These are phyloP conservation scores for Sphaerophoria rueppellii DNA, from an alignment of 2,888 invertebrate genomes.

Conservation along the genomic window DNA sequence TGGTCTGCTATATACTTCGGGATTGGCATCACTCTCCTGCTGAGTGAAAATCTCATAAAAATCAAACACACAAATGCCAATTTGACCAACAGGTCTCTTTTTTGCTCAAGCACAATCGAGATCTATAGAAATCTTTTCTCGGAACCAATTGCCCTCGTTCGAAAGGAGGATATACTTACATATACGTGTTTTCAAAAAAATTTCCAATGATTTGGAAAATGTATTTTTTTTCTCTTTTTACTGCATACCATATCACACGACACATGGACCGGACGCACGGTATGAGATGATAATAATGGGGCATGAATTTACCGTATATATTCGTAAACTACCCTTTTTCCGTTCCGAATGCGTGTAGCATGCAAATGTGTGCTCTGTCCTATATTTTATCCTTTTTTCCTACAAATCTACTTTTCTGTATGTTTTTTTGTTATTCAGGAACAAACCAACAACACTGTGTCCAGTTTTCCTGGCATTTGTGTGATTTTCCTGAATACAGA, in stretches of 20 bases:
- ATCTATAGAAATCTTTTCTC: not conserved
- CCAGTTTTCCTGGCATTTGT: conserved; percentile 26
- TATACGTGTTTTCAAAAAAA: conserved; percentile 6
- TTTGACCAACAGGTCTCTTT: conserved; percentile 69
- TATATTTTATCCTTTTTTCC: conserved; percentile 35
- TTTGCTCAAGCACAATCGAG: not conserved
- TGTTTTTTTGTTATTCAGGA: conserved; percentile 1
- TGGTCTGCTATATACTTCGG: conserved; percentile 13
- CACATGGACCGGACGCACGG: conserved; percentile 2
- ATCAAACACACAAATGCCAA: conserved; percentile 57
- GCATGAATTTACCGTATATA: conserved; percentile 33
- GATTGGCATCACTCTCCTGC: conserved; percentile 55
- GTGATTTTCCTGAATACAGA: conserved; percentile 21
- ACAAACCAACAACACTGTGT: conserved; percentile 16
- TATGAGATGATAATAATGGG: not conserved
- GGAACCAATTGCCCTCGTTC: not conserved
- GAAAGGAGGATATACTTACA: not conserved
- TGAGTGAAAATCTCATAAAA: conserved; percentile 69
- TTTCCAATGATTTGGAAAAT: conserved; percentile 60
- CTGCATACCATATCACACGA: conserved; percentile 19
- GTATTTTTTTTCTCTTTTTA: conserved; percentile 30
- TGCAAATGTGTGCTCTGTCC: conserved; percentile 4
- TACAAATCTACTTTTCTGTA: not conserved
- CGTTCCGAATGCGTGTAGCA: conserved; percentile 9
- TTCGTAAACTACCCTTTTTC: conserved; percentile 35